Evolutionary conservation across 2,113 vertebrate genomes (phyloP).

Genomic region (Promerops cafer): DNA sequence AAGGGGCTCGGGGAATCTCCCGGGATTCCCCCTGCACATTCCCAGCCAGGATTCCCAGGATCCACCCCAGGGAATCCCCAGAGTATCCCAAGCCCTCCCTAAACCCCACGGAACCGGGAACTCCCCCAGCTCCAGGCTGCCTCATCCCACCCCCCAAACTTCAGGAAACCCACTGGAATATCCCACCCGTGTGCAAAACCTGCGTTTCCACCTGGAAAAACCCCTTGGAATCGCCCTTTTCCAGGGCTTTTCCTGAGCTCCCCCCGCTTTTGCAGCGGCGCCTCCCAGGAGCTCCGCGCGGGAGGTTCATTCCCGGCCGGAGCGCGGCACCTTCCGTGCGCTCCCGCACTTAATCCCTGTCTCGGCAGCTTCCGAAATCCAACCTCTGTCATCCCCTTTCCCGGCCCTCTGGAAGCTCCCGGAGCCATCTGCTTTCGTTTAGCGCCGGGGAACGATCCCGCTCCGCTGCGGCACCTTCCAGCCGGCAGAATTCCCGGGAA

Average conservation of each 20-base stretch:
- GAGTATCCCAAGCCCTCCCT: too few relatives aligned
- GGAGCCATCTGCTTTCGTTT: neutral
- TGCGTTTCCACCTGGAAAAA: neutral
- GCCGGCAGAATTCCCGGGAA: neutral
- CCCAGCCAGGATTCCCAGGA: neutral
- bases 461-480: neutral
- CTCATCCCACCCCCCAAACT: neutral
- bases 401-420: neutral
- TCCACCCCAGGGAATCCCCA: neutral
- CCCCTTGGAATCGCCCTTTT: fast-evolving
- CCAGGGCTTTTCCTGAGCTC: neutral
- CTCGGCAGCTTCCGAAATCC: neutral
- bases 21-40: neutral
- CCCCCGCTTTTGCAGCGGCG: neutral
- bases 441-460: neutral
- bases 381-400: neutral
- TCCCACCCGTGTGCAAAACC: neutral
- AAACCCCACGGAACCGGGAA: too few relatives aligned
- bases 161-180: too few relatives aligned
- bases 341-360: neutral
- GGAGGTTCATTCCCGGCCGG: neutral
- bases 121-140: neutral
- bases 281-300: neutral
- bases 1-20: neutral
- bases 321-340: neutral